These are phyloP conservation scores for Conopomorpha cramerella DNA, from an alignment of 1,140 invertebrate genomes.

Conservation along the genomic window DNA sequence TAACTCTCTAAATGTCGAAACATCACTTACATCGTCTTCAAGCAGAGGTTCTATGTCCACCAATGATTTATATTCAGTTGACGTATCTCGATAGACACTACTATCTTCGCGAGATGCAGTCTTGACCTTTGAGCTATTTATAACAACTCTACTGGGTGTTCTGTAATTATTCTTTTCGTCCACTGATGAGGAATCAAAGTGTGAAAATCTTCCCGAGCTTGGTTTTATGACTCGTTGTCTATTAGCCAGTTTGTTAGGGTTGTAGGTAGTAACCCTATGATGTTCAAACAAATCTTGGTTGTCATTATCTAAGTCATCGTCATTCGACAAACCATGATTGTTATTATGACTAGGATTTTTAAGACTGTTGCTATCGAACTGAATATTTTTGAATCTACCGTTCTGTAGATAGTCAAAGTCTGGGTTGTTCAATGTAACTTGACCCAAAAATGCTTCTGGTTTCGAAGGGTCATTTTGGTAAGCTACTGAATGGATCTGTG, in stretches of 20 bases:
- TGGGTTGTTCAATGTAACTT: conserved; percentile 63
- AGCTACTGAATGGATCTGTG: conserved; percentile 46
- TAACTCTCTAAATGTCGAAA: conserved; percentile 50
- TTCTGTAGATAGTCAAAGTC: conserved; percentile 52
- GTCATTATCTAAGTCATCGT: conserved; percentile 48
- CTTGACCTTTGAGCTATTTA: too few relatives aligned
- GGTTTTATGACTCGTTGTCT: conserved; percentile 36
- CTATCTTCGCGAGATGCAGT: too few relatives aligned
- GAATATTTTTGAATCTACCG: conserved; percentile 43
- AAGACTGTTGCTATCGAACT: conserved; percentile 46
- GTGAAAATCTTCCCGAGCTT: conserved; percentile 25
- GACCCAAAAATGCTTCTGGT: conserved; percentile 63
- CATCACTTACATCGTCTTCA: conserved; percentile 59
- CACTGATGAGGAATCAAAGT: conserved; percentile 23
- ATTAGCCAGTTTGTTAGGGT: conserved; percentile 35
- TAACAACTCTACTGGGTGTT: conserved; percentile 14
- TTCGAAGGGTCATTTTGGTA: conserved; percentile 63
- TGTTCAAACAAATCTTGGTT: conserved; percentile 54
- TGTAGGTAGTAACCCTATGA: conserved; percentile 52
- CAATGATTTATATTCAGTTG: conserved; percentile 55
- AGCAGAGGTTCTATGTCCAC: conserved; percentile 59
- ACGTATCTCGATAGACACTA: conserved; percentile 27
- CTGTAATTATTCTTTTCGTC: conserved; percentile 22
- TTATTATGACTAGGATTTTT: conserved; percentile 48
- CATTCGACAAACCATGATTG: conserved; percentile 36